These are phyloP conservation scores for Varanus komodoensis DNA, from an alignment of 2,113 vertebrate species.

Conservation along the genomic window DNA sequence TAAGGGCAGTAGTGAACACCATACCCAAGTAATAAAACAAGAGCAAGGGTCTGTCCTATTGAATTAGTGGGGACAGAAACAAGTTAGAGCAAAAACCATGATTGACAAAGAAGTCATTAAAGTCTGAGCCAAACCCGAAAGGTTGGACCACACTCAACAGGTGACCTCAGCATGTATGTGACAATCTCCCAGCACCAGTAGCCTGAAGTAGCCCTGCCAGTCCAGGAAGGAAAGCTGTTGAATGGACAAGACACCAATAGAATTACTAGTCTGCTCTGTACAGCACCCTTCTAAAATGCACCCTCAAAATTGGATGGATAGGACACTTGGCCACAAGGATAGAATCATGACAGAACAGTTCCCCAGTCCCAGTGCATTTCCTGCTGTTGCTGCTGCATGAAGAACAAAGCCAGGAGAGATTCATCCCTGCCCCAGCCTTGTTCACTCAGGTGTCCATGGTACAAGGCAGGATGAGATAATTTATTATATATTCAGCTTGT, in stretches of 20 bases:
- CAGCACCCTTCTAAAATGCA: not conserved
- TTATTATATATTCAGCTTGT: not conserved
- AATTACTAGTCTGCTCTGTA: not conserved
- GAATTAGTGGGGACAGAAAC: not conserved
- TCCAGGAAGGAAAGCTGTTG: not conserved
- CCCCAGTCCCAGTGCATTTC: not conserved
- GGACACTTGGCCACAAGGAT: not conserved
- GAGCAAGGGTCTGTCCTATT: not conserved
- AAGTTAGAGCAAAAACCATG: not conserved
- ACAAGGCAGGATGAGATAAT: not conserved
- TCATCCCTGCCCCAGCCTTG: not conserved
- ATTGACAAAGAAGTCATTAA: not conserved
- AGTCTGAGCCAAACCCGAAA: too few species aligned
- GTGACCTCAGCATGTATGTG: too few species aligned
- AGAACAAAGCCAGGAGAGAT: not conserved
- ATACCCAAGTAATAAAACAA: not conserved
- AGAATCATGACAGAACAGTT: not conserved
- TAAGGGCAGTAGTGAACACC: too few species aligned
- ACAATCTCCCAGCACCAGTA: too few species aligned
- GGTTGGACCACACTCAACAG: too few species aligned
- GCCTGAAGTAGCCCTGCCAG: not conserved
- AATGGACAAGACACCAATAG: too few species aligned
- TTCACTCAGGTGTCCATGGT: not conserved
- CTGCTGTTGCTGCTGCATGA: not conserved
- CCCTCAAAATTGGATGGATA: not conserved